Conservation (phyloP, 2,888 invertebrate species). For the Torymus auratus region DNA sequence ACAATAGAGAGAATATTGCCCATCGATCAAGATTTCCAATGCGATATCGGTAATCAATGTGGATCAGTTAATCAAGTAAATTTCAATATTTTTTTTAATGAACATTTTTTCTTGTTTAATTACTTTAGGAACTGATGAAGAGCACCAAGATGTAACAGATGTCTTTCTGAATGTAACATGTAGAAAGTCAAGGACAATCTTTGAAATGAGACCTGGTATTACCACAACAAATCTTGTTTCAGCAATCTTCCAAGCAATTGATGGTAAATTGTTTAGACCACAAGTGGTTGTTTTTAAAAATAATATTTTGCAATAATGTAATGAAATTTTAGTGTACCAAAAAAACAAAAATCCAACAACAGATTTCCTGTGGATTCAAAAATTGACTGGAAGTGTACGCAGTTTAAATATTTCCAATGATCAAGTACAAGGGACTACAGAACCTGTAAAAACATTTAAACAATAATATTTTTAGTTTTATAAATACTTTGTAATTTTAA, state of each 20-base stretch:
- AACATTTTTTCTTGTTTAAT: no score
- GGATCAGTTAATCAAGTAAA: conserved; percentile 9
- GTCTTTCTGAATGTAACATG: conserved; percentile 79
- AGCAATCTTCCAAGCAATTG: conserved; percentile 85
- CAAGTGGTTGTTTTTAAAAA: conserved; percentile 14
- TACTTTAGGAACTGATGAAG: conserved; percentile 78
- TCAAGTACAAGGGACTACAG: conserved; percentile 65
- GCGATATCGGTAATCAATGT: conserved; percentile 82
- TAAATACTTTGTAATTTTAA: not conserved
- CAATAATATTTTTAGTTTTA: not conserved
- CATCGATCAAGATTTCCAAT: conserved; percentile 87
- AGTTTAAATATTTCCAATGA: conserved; percentile 66
- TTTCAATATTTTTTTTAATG: no score
- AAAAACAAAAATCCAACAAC: conserved; percentile 69
- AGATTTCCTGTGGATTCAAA: conserved; percentile 73
- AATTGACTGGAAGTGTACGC: conserved; percentile 69
- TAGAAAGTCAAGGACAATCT: conserved; percentile 78
- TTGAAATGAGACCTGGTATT: conserved; percentile 79
- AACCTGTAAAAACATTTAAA: conserved; percentile 65
- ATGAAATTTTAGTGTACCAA: conserved; percentile 67
- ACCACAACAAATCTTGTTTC: conserved; percentile 85
- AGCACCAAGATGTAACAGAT: conserved; percentile 77
- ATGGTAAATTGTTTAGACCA: conserved; percentile 77
- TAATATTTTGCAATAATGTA: conserved; percentile 21
- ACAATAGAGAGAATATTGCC: conserved; percentile 89